A percentile compares a stretch with the other conserved stretches of the same genome.
Evolutionary conservation across 2,113 vertebrate species (phyloP).

Genomic region (Phrynosoma blainvillii): DNA sequence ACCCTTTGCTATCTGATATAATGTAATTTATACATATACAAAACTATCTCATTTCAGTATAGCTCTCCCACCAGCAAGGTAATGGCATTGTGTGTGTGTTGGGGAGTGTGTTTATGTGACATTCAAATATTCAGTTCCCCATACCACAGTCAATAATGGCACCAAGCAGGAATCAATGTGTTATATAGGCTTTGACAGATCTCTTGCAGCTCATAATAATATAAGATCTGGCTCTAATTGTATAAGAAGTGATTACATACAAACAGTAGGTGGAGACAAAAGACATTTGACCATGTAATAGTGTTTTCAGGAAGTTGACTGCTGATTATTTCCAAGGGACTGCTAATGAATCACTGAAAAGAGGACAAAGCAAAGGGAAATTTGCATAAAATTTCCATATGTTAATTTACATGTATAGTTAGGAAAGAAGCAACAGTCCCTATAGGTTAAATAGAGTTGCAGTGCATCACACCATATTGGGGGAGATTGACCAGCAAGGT

Average conservation of each 20-base stretch:
- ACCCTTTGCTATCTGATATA: no score
- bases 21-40: no score
- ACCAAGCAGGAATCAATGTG: neutral
- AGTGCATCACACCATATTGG: neutral
- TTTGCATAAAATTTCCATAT: neutral
- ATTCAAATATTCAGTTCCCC: neutral
- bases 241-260: neutral
- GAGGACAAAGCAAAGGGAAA: no score
- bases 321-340: neutral
- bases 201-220: neutral
- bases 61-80: neutral
- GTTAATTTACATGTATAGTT: neutral
- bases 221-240: no score
- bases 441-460: neutral
- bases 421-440: neutral
- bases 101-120: neutral
- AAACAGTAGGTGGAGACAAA: neutral
- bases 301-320: no score
- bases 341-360: neutral
- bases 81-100: neutral
- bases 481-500: neutral
- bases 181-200: neutral
- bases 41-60: no score
- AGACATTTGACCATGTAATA: neutral
- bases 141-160: neutral